Base-by-base conservation (phyloP, 2,888 invertebrate genomes). In the Andrena haemorrhoa region DNA sequence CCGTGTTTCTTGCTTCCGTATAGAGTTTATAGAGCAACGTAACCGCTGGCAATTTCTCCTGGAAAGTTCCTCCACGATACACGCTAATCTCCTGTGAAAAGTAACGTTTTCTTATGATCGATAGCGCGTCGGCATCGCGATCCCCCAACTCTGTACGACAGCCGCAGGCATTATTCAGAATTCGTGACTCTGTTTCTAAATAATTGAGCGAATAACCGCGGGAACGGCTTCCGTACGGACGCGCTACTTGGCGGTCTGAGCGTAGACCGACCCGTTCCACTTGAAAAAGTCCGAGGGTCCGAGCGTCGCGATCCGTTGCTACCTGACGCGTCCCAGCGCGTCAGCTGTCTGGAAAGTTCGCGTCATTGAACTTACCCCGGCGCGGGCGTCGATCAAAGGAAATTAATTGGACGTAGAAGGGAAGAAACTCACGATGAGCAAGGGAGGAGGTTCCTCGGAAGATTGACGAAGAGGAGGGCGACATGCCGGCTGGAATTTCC, bases 401-500 rank as follows among this genome's bases (percentile, higher is more conserved):
- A 8, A 56, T n/a, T 3, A n/a, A 10, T n/a, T 41, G 16, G 3
- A 65, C 8, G 12, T 16, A 16, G 10, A 29, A 2, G 47, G 2
- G n/a, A 2, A 6, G 1, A 16, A 2, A 23, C 12, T 0, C 1
- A 31, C 35, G 35, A 72, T 73, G 56, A 31, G 7, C 12, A n/a
- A 7, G 23, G 29, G 12, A 41, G n/a, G 41, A 64, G 10, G 3
- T 26, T 12, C 7, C 10, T 6, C 12, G 0, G 2, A 4, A 26
- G n/a, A 0, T 20, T 6, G 10, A 10, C 64, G 68, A 82, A 29
- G 60, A 71, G 51, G 53, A 58, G 23, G 35, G 5, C 63, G 83
- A 56, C 33, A 93, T 93, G 93, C 92, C 92, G n/a, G 90, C 92
- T 47, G 93, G 92, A 75, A 90, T 93, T 70, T 92, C 93, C 71